Evolutionary conservation across 2,888 invertebrate genomes (phyloP), one percentile per base, ranked within the genome.

Genomic region (Pandemis heparana): DNA sequence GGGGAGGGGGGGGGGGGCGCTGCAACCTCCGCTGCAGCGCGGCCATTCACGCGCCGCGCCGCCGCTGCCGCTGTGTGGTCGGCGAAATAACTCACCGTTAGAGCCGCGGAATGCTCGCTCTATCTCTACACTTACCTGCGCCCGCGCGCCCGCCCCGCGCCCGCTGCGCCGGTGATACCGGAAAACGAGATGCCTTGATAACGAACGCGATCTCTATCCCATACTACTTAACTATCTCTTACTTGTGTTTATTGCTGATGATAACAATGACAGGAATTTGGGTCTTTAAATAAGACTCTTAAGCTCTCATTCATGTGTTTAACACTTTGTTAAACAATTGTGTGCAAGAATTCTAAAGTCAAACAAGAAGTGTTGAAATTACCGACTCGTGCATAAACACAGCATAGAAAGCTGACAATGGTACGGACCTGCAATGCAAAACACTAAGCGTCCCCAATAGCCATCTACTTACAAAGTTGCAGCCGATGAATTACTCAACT

Each of bases 51-150:
- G 92, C 71, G 63, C 70, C 88, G 87, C 85, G 82, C 83, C 82
- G 81, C 80, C 76, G 77, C 75, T 75, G 75, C 83, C 87, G 86
- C 87, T 87, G 82, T 83, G 82, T 83, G 85, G 84, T 84, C 90
- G 87, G 92, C 94, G 88, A 93, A 92, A 93, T 92, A 92, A 90
- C 91, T 90, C 89, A 92, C 94, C 93, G 94, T 94, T 94, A 93
- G 86, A 87, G 87, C 87, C 85, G 87, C 87, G 92, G 93, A 93
- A 92, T 92, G 92, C 87, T 84, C 87, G 89, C 88, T 90, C 92
- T 92, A 91, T 90, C 90, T 91, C 87, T 88, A 88, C 87, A 88
- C 85, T 83, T 78, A 69, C 71, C 62, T 59, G 63, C 60, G 72
- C 66, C 56, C 64, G 69, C 69, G 74, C 71, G 72, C 72, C 72